Evolutionary conservation across 2,113 vertebrate genomes (phyloP).

Genomic region (Alethe castanea): DNA sequence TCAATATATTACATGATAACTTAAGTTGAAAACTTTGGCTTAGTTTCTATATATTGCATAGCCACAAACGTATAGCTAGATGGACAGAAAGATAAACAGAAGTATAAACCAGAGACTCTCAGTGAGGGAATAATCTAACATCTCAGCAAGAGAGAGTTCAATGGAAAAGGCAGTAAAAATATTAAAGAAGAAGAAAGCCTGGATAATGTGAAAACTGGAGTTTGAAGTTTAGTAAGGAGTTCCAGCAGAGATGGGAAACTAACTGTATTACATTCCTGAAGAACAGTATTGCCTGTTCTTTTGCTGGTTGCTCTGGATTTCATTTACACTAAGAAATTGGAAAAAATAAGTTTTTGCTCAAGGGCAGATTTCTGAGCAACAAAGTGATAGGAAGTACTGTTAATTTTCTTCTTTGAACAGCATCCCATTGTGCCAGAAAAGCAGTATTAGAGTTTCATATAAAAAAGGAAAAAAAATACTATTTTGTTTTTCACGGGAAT

Average conservation of each 20-base stretch:
- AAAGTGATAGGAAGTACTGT: not conserved
- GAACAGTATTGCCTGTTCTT: not conserved
- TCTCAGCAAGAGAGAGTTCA: not conserved
- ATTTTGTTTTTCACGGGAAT: not conserved
- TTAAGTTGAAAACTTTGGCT: not conserved
- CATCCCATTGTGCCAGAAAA: not conserved
- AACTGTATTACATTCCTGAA: not conserved
- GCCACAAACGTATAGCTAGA: not conserved
- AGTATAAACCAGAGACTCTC: not conserved
- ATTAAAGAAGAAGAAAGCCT: not conserved
- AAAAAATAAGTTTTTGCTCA: not conserved
- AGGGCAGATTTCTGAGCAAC: not conserved
- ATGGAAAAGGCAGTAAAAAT: not conserved
- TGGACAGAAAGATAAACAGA: not conserved
- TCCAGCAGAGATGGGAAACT: not conserved
- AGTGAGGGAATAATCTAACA: not conserved
- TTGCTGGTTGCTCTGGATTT: constrained; percentile 8
- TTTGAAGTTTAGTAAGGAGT: not conserved
- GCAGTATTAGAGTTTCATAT: not conserved
- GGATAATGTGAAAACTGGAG: not conserved
- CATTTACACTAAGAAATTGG: not conserved
- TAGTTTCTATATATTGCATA: not conserved
- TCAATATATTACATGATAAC: not conserved
- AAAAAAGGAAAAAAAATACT: not conserved
- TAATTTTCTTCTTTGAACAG: not conserved